Percentiles rank a stretch among this genome's conserved stretches.
phyloP scores from a whole-genome alignment of 1,140 invertebrate species.

The Gryon sp. region DNA sequence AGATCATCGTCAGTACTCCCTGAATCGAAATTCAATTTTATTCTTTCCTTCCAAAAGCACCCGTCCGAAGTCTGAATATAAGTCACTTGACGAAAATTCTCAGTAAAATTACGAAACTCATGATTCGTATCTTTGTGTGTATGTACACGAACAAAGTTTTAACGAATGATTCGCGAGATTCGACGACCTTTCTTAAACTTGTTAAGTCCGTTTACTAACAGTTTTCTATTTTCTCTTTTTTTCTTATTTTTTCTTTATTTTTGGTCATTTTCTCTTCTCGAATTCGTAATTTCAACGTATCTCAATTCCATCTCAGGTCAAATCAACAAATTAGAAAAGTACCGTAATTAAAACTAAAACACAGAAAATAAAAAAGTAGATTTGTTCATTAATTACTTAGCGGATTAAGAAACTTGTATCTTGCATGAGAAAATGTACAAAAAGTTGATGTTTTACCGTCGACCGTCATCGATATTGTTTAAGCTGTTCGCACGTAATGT shows the following conservation, averaged over 20 bases:
- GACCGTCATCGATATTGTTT: slow-evolving; percentile 2
- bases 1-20: slow-evolving; percentile 51
- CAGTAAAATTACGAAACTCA: slow-evolving; percentile 56
- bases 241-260: slow-evolving; percentile 31
- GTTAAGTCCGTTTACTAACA: slow-evolving; percentile 31
- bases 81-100: slow-evolving; percentile 42
- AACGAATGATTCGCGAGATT: slow-evolving; percentile 47
- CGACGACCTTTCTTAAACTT: slow-evolving; percentile 44
- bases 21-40: slow-evolving; percentile 63
- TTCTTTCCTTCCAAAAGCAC: slow-evolving; percentile 54
- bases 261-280: background rate
- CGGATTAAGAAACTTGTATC: no score
- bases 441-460: no score
- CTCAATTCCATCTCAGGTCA: slow-evolving; percentile 8
- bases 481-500: slow-evolving; percentile 26
- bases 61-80: slow-evolving; percentile 42
- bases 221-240: background rate
- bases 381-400: no score
- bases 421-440: no score
- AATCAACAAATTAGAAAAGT: slow-evolving; percentile 12
- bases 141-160: slow-evolving; percentile 34
- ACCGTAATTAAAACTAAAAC: no score
- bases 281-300: slow-evolving; percentile 13
- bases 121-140: slow-evolving; percentile 22
- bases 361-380: no score